phyloP scores from a whole-genome alignment of 1,140 invertebrate genomes.

The Acromyrmex echinatior region DNA sequence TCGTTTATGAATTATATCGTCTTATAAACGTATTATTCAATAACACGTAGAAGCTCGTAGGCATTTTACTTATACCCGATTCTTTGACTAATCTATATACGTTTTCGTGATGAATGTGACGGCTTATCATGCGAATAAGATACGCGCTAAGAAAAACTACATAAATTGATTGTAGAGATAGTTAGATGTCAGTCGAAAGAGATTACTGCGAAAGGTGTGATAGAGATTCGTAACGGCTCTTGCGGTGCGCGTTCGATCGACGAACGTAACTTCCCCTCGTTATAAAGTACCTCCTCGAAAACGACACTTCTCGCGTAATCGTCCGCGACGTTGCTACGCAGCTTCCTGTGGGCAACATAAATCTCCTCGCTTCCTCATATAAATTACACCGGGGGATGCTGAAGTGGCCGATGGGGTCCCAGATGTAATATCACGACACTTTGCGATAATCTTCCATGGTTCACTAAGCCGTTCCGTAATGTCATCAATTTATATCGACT shows the following conservation, averaged over 20 bases:
- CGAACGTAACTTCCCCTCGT: conserved; percentile 9
- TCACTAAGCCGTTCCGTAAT: conserved; percentile 28
- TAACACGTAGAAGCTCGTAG: too few relatives aligned
- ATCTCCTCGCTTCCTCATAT: conserved; percentile 54
- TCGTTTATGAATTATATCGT: too few relatives aligned
- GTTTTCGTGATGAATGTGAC: background rate
- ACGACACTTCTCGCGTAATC: conserved; percentile 50
- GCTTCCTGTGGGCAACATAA: conserved; percentile 52
- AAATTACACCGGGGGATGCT: conserved; percentile 47
- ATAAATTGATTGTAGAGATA: conserved; percentile 27
- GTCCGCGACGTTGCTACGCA: conserved; percentile 48
- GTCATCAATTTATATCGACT: conserved; percentile 41
- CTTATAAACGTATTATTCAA: too few relatives aligned
- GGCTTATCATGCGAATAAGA: conserved; percentile 8
- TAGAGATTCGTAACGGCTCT: conserved; percentile 30
- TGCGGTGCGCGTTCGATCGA: conserved; percentile 40
- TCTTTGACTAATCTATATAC: background rate
- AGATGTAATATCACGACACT: conserved; percentile 31
- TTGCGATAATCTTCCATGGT: conserved; percentile 53
- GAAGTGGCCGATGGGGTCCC: background rate
- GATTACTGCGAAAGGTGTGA: conserved; percentile 21
- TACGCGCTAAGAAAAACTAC: conserved; percentile 8
- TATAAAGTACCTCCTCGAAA: conserved; percentile 46
- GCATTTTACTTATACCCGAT: too few relatives aligned
- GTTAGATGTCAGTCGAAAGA: background rate